phyloP scores from a whole-genome alignment of 2,797 vertebrate species.

The Poeciliopsis gracilis region DNA sequence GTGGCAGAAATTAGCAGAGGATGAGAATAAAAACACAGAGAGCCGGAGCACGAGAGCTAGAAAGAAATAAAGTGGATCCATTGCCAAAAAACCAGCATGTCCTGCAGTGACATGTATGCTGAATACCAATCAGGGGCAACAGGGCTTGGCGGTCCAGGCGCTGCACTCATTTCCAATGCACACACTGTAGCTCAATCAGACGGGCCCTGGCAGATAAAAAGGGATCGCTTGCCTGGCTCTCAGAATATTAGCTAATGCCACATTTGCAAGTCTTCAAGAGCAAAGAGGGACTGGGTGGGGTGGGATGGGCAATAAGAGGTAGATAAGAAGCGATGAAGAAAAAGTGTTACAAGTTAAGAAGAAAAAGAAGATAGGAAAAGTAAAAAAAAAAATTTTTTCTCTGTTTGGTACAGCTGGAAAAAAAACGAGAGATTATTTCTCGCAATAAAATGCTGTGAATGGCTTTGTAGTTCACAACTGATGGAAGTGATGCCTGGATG shows the following conservation, averaged over 20 bases:
- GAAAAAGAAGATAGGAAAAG: slow-evolving; percentile 64
- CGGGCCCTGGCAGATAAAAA: slow-evolving; percentile 91
- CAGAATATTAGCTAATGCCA: slow-evolving; percentile 98
- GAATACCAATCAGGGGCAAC: slow-evolving; percentile 96
- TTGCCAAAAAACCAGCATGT: slow-evolving; percentile 74
- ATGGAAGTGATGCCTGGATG: slow-evolving; percentile 96
- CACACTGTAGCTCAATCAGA: slow-evolving; percentile 94
- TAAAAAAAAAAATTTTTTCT: slow-evolving; percentile 66
- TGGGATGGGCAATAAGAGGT: slow-evolving; percentile 63
- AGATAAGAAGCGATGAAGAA: slow-evolving; percentile 54
- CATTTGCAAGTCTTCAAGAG: slow-evolving; percentile 98
- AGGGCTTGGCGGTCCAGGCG: slow-evolving; percentile 85
- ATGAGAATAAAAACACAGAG: slow-evolving; percentile 40
- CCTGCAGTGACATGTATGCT: slow-evolving; percentile 92
- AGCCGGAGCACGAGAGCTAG: slow-evolving; percentile 31
- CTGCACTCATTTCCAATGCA: slow-evolving; percentile 94
- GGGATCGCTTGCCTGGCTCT: slow-evolving; percentile 82
- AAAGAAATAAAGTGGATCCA: slow-evolving; percentile 73
- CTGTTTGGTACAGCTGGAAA: slow-evolving; percentile 75
- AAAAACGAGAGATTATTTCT: slow-evolving; percentile 82
- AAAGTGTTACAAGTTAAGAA: slow-evolving; percentile 41
- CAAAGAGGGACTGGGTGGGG: slow-evolving; percentile 51
- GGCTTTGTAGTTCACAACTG: slow-evolving; percentile 92
- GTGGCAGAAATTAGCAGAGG: slow-evolving; percentile 58
- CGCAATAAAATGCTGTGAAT: slow-evolving; percentile 85